Conservation (phyloP, 2,797 vertebrate species). For the Pristis pectinata region DNA sequence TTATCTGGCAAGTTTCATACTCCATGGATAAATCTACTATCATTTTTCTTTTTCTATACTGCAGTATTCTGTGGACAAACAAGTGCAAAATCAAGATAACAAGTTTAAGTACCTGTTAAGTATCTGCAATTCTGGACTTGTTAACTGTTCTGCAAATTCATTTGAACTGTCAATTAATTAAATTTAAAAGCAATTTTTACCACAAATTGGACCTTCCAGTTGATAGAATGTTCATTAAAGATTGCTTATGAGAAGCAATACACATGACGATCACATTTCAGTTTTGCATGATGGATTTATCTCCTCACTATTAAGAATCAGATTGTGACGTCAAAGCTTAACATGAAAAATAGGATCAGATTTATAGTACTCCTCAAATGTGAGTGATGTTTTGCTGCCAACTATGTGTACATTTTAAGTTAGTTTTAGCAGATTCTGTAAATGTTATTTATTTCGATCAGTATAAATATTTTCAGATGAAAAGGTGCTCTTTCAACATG, state of each 20-base stretch:
- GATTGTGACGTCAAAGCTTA: conserved; percentile 69
- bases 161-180: neutral
- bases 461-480: neutral
- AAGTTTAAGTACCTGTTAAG: neutral
- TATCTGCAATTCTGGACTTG: neutral
- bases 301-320: conserved; percentile 81
- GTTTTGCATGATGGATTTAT: conserved; percentile 84
- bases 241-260: conserved; percentile 50
- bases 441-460: neutral
- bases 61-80: neutral
- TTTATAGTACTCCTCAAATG: conserved; percentile 54
- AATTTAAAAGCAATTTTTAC: neutral
- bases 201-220: neutral
- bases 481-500: neutral
- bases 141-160: neutral
- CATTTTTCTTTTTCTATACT: neutral
- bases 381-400: conserved; percentile 47
- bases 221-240: neutral
- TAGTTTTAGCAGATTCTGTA: neutral
- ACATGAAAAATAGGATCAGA: conserved; percentile 60
- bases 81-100: neutral
- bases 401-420: conserved; percentile 34
- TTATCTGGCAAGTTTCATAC: too few species aligned
- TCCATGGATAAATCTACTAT: neutral
- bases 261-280: conserved; percentile 91